phyloP scores from a whole-genome alignment of 2,797 vertebrate species.

The Bryconaethiops microstoma region DNA sequence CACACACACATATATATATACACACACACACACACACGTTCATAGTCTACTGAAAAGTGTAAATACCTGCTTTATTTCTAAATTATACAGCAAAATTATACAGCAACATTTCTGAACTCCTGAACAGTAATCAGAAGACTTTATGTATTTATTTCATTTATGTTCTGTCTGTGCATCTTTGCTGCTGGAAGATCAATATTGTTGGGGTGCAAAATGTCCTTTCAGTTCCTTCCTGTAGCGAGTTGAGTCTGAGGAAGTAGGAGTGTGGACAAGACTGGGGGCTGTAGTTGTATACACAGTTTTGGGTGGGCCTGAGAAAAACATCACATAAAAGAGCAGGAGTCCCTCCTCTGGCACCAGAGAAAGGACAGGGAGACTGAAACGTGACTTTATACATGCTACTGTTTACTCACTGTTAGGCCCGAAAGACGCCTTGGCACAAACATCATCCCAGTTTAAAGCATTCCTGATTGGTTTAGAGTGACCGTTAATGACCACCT shows the following conservation, averaged over 20 bases:
- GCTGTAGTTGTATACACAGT: neutral
- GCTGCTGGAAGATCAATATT: neutral
- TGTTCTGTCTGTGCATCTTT: neutral
- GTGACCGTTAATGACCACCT: neutral
- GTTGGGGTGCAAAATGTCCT: neutral
- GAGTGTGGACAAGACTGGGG: neutral
- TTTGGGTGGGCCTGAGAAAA: constrained; percentile 8
- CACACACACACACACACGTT: no score
- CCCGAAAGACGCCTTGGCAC: neutral
- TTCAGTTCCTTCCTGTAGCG: neutral
- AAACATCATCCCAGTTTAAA: neutral
- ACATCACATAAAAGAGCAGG: constrained; percentile 15
- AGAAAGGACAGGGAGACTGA: neutral
- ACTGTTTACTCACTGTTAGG: neutral
- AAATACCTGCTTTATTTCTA: no score
- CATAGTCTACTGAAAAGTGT: no score
- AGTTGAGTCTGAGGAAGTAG: constrained; percentile 1
- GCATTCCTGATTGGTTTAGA: neutral
- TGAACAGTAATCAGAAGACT: neutral
- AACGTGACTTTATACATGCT: constrained; percentile 24
- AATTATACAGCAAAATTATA: no score
- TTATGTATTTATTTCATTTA: neutral
- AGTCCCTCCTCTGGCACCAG: constrained; percentile 5
- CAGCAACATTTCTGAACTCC: no score
- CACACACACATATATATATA: no score